A percentile compares a stretch with the other conserved stretches of the same genome.
Conservation (phyloP, 2,888 invertebrate species). For the Macrophya alboannulata region DNA sequence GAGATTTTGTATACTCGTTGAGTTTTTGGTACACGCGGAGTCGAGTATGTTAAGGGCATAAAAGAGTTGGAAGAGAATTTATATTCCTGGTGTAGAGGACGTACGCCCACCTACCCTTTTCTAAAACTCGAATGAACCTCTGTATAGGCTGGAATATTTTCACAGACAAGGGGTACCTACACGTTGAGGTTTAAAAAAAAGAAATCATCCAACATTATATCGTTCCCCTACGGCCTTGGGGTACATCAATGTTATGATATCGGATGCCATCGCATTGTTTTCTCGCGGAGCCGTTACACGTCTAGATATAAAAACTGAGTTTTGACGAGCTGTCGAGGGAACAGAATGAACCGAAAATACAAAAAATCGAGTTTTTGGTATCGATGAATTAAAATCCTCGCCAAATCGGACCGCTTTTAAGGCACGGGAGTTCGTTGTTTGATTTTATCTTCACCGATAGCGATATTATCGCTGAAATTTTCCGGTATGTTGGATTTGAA, state of each 20-base stretch:
- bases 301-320: neutral
- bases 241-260: neutral
- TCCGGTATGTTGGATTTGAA: slow-evolving; percentile 2
- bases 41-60: neutral
- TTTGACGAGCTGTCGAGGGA: neutral
- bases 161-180: neutral
- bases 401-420: neutral
- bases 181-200: neutral
- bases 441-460: neutral
- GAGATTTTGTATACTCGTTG: slow-evolving; percentile 12
- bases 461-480: neutral
- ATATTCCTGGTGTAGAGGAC: neutral
- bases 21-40: neutral
- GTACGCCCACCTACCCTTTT: neutral
- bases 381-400: neutral
- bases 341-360: neutral
- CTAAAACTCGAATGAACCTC: slow-evolving; percentile 1
- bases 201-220: neutral
- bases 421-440: neutral
- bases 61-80: slow-evolving; percentile 17
- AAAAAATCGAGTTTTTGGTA: neutral
- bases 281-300: neutral
- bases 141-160: neutral
- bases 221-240: neutral
- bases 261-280: neutral